Evolutionary conservation across 2,888 invertebrate species (phyloP).

Genomic region (Vesta saturnalis): DNA sequence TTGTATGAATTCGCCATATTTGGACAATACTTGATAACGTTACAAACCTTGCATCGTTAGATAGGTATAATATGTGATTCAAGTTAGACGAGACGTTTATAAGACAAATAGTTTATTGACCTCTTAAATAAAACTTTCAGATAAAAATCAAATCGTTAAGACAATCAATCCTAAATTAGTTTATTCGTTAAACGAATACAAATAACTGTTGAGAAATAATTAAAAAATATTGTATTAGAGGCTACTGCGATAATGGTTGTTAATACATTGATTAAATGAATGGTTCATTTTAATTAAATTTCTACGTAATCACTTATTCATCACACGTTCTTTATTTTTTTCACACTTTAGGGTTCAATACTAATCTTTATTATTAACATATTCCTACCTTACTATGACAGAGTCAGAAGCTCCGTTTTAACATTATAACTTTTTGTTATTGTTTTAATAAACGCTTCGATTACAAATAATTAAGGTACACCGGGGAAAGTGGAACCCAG

Average conservation of each 20-base stretch:
- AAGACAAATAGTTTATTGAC: conserved; percentile 14
- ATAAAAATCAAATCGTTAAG: conserved; percentile 12
- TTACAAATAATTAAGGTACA: too few relatives aligned
- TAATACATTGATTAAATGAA: conserved; percentile 5
- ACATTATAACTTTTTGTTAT: too few relatives aligned
- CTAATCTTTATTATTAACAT: too few relatives aligned
- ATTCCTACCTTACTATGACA: too few relatives aligned
- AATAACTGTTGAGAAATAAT: neutral
- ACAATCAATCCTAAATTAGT: conserved; percentile 11
- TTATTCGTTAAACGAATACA: conserved; percentile 12
- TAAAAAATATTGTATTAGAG: neutral
- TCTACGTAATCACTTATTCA: conserved; percentile 1
- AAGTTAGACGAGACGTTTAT: conserved; percentile 8
- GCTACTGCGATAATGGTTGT: neutral
- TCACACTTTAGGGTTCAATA: too few relatives aligned
- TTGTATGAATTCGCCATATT: conserved; percentile 5
- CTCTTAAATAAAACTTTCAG: conserved; percentile 4
- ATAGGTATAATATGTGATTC: conserved; percentile 2
- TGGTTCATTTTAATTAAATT: neutral
- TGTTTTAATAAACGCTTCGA: too few relatives aligned
- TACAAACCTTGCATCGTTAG: neutral
- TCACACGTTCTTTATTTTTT: neutral
- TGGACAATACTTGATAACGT: neutral
- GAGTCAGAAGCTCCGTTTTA: too few relatives aligned
- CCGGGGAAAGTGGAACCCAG: too few relatives aligned